Evolutionary conservation across 1,140 invertebrate species (phyloP).

Genomic region (Neelides sp.): DNA sequence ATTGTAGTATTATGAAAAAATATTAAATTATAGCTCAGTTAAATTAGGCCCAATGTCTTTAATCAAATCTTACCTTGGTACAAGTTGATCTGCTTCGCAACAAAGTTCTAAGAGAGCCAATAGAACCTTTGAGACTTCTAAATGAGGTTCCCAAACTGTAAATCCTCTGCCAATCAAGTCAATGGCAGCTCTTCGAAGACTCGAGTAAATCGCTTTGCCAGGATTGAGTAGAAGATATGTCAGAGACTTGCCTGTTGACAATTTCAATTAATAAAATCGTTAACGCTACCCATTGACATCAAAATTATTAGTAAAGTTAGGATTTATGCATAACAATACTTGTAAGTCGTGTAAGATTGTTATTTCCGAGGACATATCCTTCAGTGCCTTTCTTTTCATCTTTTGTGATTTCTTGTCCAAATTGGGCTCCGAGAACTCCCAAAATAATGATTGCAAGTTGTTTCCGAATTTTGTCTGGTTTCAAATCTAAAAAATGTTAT

Average conservation of each 20-base stretch:
- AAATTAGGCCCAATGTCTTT: too few relatives aligned
- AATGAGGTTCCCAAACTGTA: conserved; percentile 95
- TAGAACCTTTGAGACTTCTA: conserved; percentile 89
- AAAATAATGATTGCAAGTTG: conserved; percentile 92
- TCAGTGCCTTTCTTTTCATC: conserved; percentile 61
- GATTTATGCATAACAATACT: conserved; percentile 43
- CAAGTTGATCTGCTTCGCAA: conserved; percentile 79
- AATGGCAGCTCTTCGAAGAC: conserved; percentile 83
- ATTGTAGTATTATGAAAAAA: conserved; percentile 19
- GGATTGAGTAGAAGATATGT: conserved; percentile 85
- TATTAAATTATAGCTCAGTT: conserved; percentile 5
- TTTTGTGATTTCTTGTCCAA: conserved; percentile 57
- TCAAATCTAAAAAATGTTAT: too few relatives aligned
- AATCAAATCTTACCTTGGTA: conserved; percentile 48
- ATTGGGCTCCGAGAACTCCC: conserved; percentile 94
- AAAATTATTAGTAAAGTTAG: background rate
- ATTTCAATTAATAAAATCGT: conserved; percentile 1
- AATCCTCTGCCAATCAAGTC: conserved; percentile 93
- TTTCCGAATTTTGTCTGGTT: conserved; percentile 51
- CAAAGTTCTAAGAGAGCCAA: conserved; percentile 84
- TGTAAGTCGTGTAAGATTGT: conserved; percentile 76
- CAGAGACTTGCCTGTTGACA: conserved; percentile 58
- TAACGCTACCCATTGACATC: background rate
- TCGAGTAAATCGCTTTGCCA: conserved; percentile 56
- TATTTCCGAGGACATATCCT: conserved; percentile 80